Base-by-base conservation (phyloP, 2,113 vertebrate species). In the Poeciliopsis prolifica region DNA sequence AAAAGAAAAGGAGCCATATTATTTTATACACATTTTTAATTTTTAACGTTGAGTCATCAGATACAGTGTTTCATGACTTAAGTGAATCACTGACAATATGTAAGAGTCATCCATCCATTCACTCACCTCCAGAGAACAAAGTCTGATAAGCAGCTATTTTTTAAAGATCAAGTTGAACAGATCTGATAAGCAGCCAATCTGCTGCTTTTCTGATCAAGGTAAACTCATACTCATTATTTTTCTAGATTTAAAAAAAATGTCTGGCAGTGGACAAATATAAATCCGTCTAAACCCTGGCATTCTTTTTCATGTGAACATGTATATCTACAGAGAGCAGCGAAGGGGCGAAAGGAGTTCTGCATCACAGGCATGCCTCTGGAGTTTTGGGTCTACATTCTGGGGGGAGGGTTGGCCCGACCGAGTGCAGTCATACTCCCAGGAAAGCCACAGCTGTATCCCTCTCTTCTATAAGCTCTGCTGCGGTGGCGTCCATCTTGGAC, bases 391-490 rank as follows among this genome's bases (percentile, higher is more conserved):
- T 82, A 89, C 78, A 69, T 88, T 84, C 72, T 71, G 86, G 68
- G 30, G 30, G 2, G 68, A 22, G 64, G 64, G 67, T 85, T 44
- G 90, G 81, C 48, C 66, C 66, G 30, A 78, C 65, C 1, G 74
- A 33, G 58, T 86, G 11, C 93, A 95, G 96, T 99, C 96, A 99
- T 73, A 92, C 95, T 33, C 91, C 91, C 44, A 99, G 92, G 94
- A 97, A 97, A 81, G 96, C 81, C 86, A 97, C 91, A n/a, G 98
- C 97, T 13, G 94, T 96, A 86, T 98, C 96, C 78, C 97, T 97
- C 91, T 99, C 98, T 78, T 98, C 97, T 9, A 94, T 71, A 77
- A 99, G 92, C 88, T 99, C 98, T 60, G 95, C 94, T 1, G 97
- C 96, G 24, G 98, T 99, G 72, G 86, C 88, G 0, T 96, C 96